A percentile compares a stretch with the other conserved stretches of the same genome.
Conservation (phyloP, 2,113 vertebrate genomes). For the Myrmecophaga tridactyla region DNA sequence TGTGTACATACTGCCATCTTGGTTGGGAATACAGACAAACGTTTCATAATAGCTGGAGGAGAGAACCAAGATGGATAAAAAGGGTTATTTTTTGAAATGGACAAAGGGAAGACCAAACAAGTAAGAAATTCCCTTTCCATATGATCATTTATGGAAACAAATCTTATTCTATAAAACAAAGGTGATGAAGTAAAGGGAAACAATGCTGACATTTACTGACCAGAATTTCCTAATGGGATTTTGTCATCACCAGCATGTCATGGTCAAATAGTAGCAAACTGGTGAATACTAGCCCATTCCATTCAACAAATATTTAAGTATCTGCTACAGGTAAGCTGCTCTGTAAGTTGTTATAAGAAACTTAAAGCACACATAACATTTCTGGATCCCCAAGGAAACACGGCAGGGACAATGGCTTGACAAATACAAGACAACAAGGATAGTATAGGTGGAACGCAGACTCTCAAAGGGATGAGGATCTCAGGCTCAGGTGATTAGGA, state of each 20-base stretch:
- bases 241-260: background rate
- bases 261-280: background rate
- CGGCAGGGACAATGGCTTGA: background rate
- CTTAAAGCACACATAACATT: background rate
- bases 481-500: background rate
- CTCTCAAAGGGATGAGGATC: background rate
- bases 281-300: background rate
- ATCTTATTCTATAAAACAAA: slow-evolving; percentile 30
- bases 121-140: slow-evolving; percentile 48
- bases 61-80: background rate
- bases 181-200: slow-evolving; percentile 25
- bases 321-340: background rate
- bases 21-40: background rate
- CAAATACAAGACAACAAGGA: background rate
- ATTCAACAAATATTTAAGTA: background rate
- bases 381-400: background rate
- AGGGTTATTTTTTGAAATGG: too few relatives aligned
- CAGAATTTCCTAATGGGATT: background rate
- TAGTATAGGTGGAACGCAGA: background rate
- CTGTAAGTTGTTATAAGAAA: background rate
- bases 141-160: slow-evolving; percentile 10
- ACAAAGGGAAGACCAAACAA: background rate
- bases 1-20: background rate
- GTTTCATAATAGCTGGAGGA: background rate
- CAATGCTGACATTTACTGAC: background rate